Conservation (phyloP, 2,888 invertebrate species). For the Diaprepes abbreviatus region DNA sequence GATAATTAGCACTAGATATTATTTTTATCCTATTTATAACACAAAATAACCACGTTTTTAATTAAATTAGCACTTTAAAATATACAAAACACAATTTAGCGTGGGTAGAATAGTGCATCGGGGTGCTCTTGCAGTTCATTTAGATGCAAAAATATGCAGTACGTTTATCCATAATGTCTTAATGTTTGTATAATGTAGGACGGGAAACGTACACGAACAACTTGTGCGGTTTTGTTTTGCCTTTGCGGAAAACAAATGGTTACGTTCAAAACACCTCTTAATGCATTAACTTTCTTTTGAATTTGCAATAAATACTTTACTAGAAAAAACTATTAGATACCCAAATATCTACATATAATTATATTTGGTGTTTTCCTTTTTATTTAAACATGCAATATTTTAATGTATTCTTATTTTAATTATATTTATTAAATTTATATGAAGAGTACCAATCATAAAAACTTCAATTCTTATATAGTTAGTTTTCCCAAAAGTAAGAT, state of each 20-base stretch:
- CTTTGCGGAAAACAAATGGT: slow-evolving; percentile 12
- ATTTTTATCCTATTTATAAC: too few species aligned
- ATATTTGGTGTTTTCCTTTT: too few species aligned
- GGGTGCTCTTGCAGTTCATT: slow-evolving; percentile 11
- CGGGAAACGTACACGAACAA: slow-evolving; percentile 11
- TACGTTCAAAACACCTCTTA: slow-evolving; percentile 3
- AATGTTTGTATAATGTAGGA: slow-evolving; percentile 16
- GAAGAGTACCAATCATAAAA: too few species aligned
- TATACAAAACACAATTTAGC: slow-evolving; percentile 2
- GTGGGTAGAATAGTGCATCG: slow-evolving; percentile 4
- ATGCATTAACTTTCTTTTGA: not conserved
- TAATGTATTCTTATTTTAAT: too few species aligned
- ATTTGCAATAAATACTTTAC: not conserved
- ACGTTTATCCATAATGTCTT: slow-evolving; percentile 17
- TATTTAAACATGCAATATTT: too few species aligned
- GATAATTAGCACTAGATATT: too few species aligned
- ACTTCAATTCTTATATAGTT: too few species aligned
- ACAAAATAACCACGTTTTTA: slow-evolving; percentile 1
- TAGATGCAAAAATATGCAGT: slow-evolving; percentile 15
- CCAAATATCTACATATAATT: too few species aligned
- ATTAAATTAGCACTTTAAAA: slow-evolving; percentile 6
- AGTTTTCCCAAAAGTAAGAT: too few species aligned
- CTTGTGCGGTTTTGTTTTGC: slow-evolving; percentile 10
- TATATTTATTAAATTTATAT: too few species aligned
- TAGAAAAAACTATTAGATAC: too few species aligned